Conservation (phyloP, 2,888 invertebrate species). For the Aquatica leii region DNA sequence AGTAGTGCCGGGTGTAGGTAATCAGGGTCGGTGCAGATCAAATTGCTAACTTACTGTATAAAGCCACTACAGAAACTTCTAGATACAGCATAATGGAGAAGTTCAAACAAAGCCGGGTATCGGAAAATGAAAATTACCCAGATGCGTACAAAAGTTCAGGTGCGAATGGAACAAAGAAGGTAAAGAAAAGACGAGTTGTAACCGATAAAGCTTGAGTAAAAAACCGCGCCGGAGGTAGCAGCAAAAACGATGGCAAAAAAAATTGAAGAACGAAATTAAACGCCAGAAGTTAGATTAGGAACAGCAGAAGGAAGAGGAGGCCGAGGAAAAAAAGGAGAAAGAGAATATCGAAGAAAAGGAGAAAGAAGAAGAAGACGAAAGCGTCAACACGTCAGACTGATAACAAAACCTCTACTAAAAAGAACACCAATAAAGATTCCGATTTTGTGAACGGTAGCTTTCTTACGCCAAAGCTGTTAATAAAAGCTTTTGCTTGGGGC, state of each 20-base stretch:
- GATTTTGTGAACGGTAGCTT: slow-evolving; percentile 54
- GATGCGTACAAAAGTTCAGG: slow-evolving; percentile 56
- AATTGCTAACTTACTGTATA: too few relatives aligned
- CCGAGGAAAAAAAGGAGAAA: slow-evolving; percentile 12
- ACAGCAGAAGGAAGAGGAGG: slow-evolving; percentile 11
- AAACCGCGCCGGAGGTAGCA: slow-evolving; percentile 49
- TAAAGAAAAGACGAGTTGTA: slow-evolving; percentile 49
- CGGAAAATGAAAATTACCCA: slow-evolving; percentile 58
- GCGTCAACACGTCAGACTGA: neutral
- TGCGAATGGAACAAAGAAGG: slow-evolving; percentile 52
- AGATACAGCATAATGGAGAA: slow-evolving; percentile 20
- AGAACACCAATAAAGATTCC: slow-evolving; percentile 2
- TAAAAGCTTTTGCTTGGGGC: slow-evolving; percentile 58
- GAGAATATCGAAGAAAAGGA: slow-evolving; percentile 11
- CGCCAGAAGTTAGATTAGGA: slow-evolving; percentile 36
- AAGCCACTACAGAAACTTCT: too few relatives aligned
- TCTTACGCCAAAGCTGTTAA: slow-evolving; percentile 55
- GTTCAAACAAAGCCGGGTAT: slow-evolving; percentile 39
- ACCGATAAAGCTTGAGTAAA: slow-evolving; percentile 50
- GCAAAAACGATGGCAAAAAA: slow-evolving; percentile 44
- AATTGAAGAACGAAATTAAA: slow-evolving; percentile 43
- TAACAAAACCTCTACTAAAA: slow-evolving; percentile 13
- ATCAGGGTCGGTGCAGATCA: neutral
- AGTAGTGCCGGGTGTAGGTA: slow-evolving; percentile 1
- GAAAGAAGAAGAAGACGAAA: slow-evolving; percentile 14